Conservation (phyloP, 2,888 invertebrate species). For the Entomobrya multifasciata region DNA sequence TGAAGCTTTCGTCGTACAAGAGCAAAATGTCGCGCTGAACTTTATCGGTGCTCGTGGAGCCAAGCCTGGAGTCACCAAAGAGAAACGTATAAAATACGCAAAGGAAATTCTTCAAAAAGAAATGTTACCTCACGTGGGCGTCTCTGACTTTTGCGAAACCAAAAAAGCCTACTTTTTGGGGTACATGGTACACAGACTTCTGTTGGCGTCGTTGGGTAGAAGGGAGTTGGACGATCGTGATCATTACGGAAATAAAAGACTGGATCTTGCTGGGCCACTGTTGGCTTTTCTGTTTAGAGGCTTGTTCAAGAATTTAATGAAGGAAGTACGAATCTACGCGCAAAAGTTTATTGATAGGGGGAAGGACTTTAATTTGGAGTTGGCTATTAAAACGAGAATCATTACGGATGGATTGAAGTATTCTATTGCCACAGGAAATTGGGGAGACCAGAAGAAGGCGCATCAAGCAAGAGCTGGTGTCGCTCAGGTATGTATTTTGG, state of each 20-base stretch:
- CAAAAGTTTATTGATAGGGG: constrained; percentile 99
- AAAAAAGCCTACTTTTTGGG: constrained; percentile 99
- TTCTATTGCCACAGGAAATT: constrained; percentile 99
- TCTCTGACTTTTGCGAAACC: constrained; percentile 99
- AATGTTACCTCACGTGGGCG: constrained; percentile 99
- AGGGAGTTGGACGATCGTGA: constrained; percentile 99
- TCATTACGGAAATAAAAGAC: constrained; percentile 99
- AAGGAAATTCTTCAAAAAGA: constrained; percentile 99
- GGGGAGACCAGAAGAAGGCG: constrained; percentile 99
- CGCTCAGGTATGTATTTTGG: constrained; percentile 87
- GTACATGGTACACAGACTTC: constrained; percentile 98
- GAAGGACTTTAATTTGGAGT: constrained; percentile 98
- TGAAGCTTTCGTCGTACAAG: constrained; percentile 99
- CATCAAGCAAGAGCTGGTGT: constrained; percentile 99
- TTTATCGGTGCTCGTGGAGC: constrained; percentile 98
- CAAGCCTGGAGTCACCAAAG: constrained; percentile 98
- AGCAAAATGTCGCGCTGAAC: constrained; percentile 98
- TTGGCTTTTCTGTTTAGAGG: constrained; percentile 96
- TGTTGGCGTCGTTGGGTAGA: constrained; percentile 96
- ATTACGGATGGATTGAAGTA: constrained; percentile 99
- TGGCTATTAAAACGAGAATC: constrained; percentile 97
- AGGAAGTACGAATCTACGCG: constrained; percentile 98
- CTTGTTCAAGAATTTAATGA: constrained; percentile 96
- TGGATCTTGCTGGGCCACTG: constrained; percentile 98
- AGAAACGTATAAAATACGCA: constrained; percentile 99